Base-by-base conservation (phyloP, 2,797 vertebrate genomes). In the Pogoniulus pusillus region DNA sequence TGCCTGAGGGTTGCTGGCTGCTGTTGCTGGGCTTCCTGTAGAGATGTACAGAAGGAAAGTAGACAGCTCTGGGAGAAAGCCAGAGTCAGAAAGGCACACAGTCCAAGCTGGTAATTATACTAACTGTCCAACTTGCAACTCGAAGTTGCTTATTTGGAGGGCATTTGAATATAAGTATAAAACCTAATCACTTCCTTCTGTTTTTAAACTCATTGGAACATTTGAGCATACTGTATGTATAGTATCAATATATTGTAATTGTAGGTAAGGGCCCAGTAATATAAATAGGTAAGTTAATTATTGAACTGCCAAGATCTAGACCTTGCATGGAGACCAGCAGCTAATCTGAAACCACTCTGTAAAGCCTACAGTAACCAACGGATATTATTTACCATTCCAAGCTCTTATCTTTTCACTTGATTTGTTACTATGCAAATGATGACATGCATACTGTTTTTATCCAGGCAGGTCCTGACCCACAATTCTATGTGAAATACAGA, bases 401-500 rank as follows among this genome's bases (percentile, higher is more conserved):
- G 26, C 26, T 47, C 62, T 84, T 74, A 55, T 35, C 19, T 76
- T 62, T 75, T 55, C 6, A 59, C 47, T 73, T 88, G 20, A 78
- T 87, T 29, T 77, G 60, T 97, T 96, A 35, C 14, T 37, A 35
- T 51, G 53, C 37, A 89, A 75, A 93, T 69, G 26, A 71, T 17
- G 30, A 35, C 5, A 41, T 62, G 14, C 27, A 13, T 41, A 35
- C 60, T 87, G 16, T 85, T 93, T 94, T 79, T 83, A 91, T 93
- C 76, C 94, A 98, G 97, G 97, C 94, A 37, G 96, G 95, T 47
- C 81, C 96, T 6, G 95, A 96, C 9, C 77, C 92, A 3, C 77
- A 98, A 87, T 96, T 98, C 87, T 76, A 94, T 0, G 49, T 99
- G 70, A 92, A 97, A 84, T 99, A 98, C 80, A 93, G 93, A 92